Conservation (phyloP, 2,797 vertebrate genomes). For the Lepilemur septentrionalis region DNA sequence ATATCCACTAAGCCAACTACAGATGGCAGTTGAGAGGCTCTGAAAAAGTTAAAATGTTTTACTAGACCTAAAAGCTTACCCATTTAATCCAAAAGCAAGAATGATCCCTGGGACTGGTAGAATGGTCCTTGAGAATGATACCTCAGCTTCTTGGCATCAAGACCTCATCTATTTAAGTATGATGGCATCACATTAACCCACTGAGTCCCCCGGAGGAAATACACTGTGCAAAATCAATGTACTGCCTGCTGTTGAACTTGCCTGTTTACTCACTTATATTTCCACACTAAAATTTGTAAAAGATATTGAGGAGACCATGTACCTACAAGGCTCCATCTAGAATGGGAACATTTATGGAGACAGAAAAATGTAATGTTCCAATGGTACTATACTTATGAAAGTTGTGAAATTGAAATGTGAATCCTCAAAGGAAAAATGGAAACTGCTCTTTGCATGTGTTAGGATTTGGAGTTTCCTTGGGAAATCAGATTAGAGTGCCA, state of each 20-base stretch:
- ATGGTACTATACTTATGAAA: not conserved
- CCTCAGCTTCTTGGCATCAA: not conserved
- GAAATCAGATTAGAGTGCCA: slow-evolving; percentile 15
- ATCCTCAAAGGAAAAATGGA: not conserved
- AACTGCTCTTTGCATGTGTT: slow-evolving; percentile 18
- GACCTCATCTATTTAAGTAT: not conserved
- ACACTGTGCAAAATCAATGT: not conserved
- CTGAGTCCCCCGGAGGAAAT: not conserved
- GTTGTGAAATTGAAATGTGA: not conserved
- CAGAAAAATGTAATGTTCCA: not conserved
- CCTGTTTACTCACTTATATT: not conserved
- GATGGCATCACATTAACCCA: not conserved
- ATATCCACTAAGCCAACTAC: not conserved
- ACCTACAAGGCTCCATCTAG: not conserved
- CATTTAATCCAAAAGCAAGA: not conserved
- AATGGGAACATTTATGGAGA: not conserved
- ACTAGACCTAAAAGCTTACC: not conserved
- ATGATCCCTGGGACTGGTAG: not conserved
- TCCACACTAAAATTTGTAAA: not conserved
- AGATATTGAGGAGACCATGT: not conserved
- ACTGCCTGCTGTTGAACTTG: not conserved
- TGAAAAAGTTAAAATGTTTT: slow-evolving; percentile 9
- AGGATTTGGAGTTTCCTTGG: not conserved
- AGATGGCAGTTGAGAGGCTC: not conserved
- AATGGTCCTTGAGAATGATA: not conserved